Evolutionary conservation across 2,113 vertebrate genomes (phyloP).

Genomic region (Thalassoma bifasciatum): DNA sequence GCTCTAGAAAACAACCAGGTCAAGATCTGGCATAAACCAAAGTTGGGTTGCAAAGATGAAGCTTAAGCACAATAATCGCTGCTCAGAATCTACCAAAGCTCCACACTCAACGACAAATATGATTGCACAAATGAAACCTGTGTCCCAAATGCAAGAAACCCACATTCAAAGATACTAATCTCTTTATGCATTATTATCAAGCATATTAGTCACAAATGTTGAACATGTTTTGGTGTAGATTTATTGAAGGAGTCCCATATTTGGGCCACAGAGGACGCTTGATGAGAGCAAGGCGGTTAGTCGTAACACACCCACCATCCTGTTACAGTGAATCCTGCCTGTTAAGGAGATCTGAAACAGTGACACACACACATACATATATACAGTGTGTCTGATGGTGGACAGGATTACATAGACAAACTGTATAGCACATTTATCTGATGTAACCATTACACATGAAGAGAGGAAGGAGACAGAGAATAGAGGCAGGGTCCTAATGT

Average conservation of each 20-base stretch:
- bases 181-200: neutral
- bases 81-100: conserved; percentile 57
- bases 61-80: conserved; percentile 5
- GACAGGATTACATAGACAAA: conserved; percentile 57
- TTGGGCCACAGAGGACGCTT: conserved; percentile 62
- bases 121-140: conserved; percentile 37
- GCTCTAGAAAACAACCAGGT: neutral
- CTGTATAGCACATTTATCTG: conserved; percentile 43
- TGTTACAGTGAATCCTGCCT: conserved; percentile 82
- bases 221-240: neutral
- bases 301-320: conserved; percentile 79
- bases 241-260: conserved; percentile 43
- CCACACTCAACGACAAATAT: conserved; percentile 26
- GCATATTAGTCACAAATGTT: neutral
- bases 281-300: conserved; percentile 59
- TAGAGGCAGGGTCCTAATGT: conserved; percentile 4
- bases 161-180: neutral
- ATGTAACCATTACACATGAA: conserved; percentile 34
- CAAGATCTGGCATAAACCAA: neutral
- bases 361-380: conserved; percentile 49
- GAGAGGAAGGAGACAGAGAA: neutral
- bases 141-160: conserved; percentile 64
- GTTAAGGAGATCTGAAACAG: conserved; percentile 81
- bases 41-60: neutral
- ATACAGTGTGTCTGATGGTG: conserved; percentile 65